These are phyloP conservation scores for Bombus sylvicola DNA, from an alignment of 1,140 invertebrate species.

Conservation along the genomic window DNA sequence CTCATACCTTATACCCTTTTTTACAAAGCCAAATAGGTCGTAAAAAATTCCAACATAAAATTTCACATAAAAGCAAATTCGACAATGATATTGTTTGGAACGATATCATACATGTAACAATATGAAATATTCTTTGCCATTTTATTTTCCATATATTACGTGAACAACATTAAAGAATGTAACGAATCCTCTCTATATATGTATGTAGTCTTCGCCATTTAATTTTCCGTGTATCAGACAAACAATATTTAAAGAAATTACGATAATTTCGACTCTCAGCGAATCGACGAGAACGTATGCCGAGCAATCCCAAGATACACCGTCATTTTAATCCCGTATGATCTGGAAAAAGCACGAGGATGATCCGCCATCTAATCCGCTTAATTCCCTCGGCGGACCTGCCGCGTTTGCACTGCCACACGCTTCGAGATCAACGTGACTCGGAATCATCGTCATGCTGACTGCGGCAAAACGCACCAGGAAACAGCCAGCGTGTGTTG, in stretches of 20 bases:
- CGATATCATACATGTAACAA: no score
- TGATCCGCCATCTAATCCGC: neutral
- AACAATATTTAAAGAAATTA: neutral
- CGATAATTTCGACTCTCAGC: neutral
- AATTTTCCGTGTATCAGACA: neutral
- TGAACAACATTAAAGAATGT: neutral
- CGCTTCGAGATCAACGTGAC: constrained; percentile 5
- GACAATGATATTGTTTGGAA: no score
- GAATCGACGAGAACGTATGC: neutral
- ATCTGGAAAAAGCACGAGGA: neutral
- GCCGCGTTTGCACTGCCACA: constrained; percentile 19
- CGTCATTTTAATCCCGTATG: constrained; percentile 3
- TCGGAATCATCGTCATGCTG: constrained; percentile 53
- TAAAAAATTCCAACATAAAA: neutral
- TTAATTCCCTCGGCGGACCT: constrained; percentile 3
- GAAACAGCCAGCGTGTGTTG: constrained; percentile 30
- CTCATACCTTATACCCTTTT: neutral
- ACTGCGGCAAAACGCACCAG: constrained; percentile 29
- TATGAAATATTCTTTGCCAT: no score
- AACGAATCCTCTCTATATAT: no score
- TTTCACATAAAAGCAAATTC: neutral
- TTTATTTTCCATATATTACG: neutral
- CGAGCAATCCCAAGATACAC: neutral
- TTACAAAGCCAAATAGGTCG: neutral
- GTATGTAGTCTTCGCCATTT: neutral